Evolutionary conservation across 2,797 vertebrate genomes (phyloP).

Genomic region (Phrynocephalus vlangalii): DNA sequence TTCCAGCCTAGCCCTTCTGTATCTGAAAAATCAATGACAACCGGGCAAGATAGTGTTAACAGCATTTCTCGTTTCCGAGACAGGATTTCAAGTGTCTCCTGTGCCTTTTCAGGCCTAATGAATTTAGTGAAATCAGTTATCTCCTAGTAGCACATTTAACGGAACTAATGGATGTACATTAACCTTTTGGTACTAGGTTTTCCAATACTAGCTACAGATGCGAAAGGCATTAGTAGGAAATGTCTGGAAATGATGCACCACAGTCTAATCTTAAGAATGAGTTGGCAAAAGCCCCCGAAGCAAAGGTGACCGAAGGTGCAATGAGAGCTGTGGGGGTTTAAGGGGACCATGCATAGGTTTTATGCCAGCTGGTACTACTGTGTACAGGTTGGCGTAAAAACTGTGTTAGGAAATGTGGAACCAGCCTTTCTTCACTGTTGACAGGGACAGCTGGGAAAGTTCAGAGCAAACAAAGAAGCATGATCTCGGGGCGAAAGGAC

Average conservation of each 20-base stretch:
- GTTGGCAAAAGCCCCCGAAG: constrained; percentile 6
- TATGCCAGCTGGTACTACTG: neutral
- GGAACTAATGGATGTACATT: constrained; percentile 68
- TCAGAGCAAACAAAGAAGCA: neutral
- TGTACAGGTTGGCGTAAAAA: no score
- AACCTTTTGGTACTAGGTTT: constrained; percentile 72
- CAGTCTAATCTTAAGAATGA: constrained; percentile 17
- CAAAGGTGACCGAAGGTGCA: constrained; percentile 14
- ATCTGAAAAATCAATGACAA: constrained; percentile 17
- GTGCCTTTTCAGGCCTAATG: constrained; percentile 36
- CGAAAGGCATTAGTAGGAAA: constrained; percentile 63
- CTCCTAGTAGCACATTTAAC: constrained; percentile 53
- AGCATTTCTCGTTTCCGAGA: constrained; percentile 13
- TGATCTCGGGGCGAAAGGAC: neutral
- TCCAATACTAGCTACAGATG: constrained; percentile 57
- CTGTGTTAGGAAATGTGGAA: neutral
- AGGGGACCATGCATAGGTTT: neutral
- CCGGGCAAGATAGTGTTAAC: constrained; percentile 36
- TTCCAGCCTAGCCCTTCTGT: neutral
- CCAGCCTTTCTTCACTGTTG: neutral
- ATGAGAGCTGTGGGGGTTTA: neutral
- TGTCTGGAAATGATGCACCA: constrained; percentile 14
- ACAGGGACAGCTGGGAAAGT: neutral
- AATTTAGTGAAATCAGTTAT: constrained; percentile 60
- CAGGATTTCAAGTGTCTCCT: constrained; percentile 48